Evolutionary conservation across 2,888 invertebrate genomes (phyloP).

Genomic region (Aphodius granarius): DNA sequence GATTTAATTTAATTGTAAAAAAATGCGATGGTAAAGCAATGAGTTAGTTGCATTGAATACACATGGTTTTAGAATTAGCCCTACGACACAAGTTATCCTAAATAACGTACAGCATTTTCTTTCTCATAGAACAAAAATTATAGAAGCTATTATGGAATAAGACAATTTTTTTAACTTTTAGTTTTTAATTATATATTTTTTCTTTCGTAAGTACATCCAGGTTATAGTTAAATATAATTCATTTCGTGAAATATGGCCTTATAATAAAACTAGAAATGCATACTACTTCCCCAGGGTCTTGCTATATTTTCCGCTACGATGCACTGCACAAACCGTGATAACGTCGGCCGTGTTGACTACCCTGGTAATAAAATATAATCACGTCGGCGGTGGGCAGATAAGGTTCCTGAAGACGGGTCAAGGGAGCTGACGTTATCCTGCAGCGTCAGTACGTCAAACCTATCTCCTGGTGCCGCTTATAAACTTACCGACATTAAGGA

Average conservation of each 20-base stretch:
- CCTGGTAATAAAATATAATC: background rate
- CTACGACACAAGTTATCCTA: too few relatives aligned
- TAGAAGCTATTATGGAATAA: too few relatives aligned
- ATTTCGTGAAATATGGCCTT: background rate
- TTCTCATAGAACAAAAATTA: too few relatives aligned
- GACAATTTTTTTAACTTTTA: too few relatives aligned
- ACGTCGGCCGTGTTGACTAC: background rate
- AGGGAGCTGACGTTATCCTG: background rate
- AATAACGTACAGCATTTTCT: too few relatives aligned
- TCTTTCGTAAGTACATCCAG: too few relatives aligned
- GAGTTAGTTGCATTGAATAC: too few relatives aligned
- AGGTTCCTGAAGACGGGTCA: background rate
- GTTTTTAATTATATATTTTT: too few relatives aligned
- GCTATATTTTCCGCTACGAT: background rate
- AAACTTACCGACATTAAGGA: background rate
- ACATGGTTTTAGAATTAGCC: too few relatives aligned
- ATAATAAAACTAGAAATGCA: background rate
- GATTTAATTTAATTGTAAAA: background rate
- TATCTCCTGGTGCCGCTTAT: background rate
- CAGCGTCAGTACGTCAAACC: background rate
- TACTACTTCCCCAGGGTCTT: background rate
- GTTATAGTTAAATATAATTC: background rate
- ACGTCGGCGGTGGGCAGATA: background rate
- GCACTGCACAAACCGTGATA: background rate
- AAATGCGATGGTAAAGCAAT: background rate